Conservation (phyloP, 2,888 invertebrate genomes). For the Caenorhabditis sp. region DNA sequence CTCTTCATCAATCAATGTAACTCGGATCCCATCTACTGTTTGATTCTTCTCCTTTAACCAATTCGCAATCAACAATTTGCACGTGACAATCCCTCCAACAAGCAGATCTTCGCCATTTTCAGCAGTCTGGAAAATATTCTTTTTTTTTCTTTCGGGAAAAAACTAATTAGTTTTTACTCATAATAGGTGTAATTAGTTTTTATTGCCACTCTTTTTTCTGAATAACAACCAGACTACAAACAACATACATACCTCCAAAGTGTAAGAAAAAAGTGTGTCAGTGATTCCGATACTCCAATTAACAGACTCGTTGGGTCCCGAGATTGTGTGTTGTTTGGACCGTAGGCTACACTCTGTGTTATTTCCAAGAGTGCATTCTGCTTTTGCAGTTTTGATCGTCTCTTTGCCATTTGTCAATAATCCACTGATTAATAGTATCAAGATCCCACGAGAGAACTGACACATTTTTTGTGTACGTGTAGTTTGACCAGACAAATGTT, state of each 20-base stretch:
- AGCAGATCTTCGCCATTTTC: conserved; percentile 22
- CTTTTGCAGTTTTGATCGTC: neutral
- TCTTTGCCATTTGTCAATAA: neutral
- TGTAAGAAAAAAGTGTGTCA: neutral
- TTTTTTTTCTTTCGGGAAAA: neutral
- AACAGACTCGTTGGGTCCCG: neutral
- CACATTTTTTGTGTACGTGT: neutral
- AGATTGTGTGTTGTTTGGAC: too few species aligned
- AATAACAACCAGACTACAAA: too few species aligned
- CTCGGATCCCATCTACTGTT: conserved; percentile 18
- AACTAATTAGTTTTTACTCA: neutral
- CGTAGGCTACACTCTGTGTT: neutral
- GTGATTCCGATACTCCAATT: neutral
- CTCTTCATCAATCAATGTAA: conserved; percentile 23
- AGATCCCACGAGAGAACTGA: neutral
- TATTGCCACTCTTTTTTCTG: too few species aligned
- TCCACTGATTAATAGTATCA: neutral
- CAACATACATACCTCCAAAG: neutral
- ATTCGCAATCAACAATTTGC: conserved; percentile 23
- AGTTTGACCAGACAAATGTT: neutral
- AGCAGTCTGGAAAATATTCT: conserved; percentile 21
- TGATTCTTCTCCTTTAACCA: conserved; percentile 12
- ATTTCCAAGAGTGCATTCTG: neutral
- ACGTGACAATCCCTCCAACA: conserved; percentile 34
- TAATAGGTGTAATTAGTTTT: neutral